Base-by-base conservation (phyloP, 2,888 invertebrate genomes). In the Erebia ligea region DNA sequence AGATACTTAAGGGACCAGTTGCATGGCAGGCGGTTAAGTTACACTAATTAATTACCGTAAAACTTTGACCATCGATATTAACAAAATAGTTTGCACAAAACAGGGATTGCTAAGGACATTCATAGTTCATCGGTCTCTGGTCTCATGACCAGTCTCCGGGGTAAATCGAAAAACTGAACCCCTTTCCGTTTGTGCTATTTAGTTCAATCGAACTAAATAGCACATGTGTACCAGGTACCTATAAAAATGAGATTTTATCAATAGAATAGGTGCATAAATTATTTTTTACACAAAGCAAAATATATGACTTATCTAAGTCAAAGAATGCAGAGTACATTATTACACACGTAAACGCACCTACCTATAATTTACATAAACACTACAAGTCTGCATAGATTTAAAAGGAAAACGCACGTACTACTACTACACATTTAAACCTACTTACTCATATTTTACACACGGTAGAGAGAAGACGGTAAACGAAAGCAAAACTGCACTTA, bases 371-470 rank as follows among this genome's bases (percentile, higher is more conserved):
- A 42, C 10, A 9, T 42, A 11, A 45, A 13, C 45, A 45, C 45
- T 34, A 34, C 34, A 34, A 34, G 3, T 13, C 21, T 21, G 21
- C 13, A 25, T 13, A 25, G 11, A 57, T 59, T 50, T 13, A 64
- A 34, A 34, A 65, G 56, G 42, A 65, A 65, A 65, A 65, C 54
- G 65, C 65, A 40, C 9, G 34, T 52, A 40, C 17, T 9, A 52
- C 8, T 17, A 15, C n/a, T 56, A 21, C 21, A 1, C 8, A 19
- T 62, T n/a, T 1, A n/a, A 4, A 64, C 34, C 25, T 56, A 21
- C 56, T 13, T 56, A 21, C 56, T 13, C 25, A 13, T 13, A 45
- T 13, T 42, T 11, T 42, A 42, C 11, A 42, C 11, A 45, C 45
- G 13, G 6, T 11, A 42, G 1, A 25, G n/a, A n/a, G n/a, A n/a